Base-by-base conservation (phyloP, 92 coral and sea anemone species). In the Zoanthus gigantus region DNA sequence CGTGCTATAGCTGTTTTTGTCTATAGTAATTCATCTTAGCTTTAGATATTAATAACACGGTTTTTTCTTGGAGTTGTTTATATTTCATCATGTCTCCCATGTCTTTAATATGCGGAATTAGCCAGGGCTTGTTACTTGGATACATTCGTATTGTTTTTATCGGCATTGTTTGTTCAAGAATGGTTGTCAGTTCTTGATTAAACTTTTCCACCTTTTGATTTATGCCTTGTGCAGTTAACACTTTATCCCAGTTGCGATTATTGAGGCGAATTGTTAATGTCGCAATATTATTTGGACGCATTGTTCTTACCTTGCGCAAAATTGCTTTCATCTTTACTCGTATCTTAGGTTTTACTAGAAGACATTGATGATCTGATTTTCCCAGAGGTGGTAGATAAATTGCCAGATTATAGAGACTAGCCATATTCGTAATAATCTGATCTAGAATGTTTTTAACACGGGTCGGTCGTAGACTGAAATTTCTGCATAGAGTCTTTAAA, bases 271-370 rank as follows among this genome's bases (percentile, higher is more conserved):
- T 63, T 37, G 88, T 76, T 71, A 88, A 53, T 16, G 52, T 72
- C 18, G 91, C 83, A 52, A 91, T 61, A 79, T 88, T 91, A 7
- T 71, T 56, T 34, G 90, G 82, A 48, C 67, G 72, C 90, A 90
- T 71, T 31, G 45, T 65, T 86, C 92, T 85, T 42, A 90, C 32
- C 52, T 63, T 67, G 50, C 90, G 32, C 31, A 45, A 4, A 71
- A 23, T 79, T 8, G 90, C 71, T 78, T 77, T 46, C 44, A 86
- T 15, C 56, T 85, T 89, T 9, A 32, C n/a, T 66, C 66, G 82
- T 44, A 13, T 17, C 71, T 86, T 90, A 58, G 90, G 90, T 53
- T 79, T 42, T 53, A 80, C 71, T 23, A 71, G 57, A 53, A 79
- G 42, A 53, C 56, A n/a, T 68, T 88, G 79, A 56, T 81, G 86